phyloP scores from a whole-genome alignment of 2,888 invertebrate species.

The Caenorhabditis plicata region DNA sequence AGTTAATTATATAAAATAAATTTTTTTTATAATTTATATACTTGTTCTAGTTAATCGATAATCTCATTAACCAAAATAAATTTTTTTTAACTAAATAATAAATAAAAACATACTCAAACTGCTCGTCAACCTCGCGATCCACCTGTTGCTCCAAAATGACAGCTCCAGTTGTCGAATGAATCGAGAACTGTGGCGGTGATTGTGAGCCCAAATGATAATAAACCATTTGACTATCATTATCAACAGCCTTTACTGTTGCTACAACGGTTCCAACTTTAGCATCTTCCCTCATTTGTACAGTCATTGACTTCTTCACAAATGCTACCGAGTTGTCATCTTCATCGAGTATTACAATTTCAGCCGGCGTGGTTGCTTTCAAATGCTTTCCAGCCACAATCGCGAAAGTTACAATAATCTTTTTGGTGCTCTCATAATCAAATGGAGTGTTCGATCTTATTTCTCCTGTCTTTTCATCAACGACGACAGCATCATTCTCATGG shows the following conservation, averaged over 20 bases:
- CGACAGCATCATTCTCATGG: slow-evolving; percentile 3
- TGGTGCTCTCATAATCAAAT: slow-evolving; percentile 32
- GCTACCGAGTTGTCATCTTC: slow-evolving; percentile 16
- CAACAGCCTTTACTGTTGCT: slow-evolving; percentile 15
- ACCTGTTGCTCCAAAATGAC: slow-evolving; percentile 21
- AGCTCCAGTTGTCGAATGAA: slow-evolving; percentile 17
- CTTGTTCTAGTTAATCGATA: too few relatives aligned
- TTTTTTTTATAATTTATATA: too few relatives aligned
- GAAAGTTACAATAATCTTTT: slow-evolving; percentile 14
- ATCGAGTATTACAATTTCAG: slow-evolving; percentile 20
- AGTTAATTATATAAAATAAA: too few relatives aligned
- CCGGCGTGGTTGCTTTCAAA: slow-evolving; percentile 1
- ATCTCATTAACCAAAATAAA: too few relatives aligned
- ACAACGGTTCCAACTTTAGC: slow-evolving; percentile 7
- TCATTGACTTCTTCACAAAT: slow-evolving; percentile 5
- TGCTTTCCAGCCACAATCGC: slow-evolving; percentile 18
- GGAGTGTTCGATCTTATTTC: slow-evolving; percentile 21
- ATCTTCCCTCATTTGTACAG: slow-evolving; percentile 5
- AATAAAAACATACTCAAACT: slow-evolving; percentile 2
- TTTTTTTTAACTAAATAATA: neutral
- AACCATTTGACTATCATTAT: slow-evolving; percentile 16
- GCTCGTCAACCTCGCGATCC: slow-evolving; percentile 11
- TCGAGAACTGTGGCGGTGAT: slow-evolving; percentile 24
- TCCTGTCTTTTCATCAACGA: slow-evolving; percentile 25
- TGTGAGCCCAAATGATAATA: slow-evolving; percentile 16